A percentile compares a stretch with the other conserved stretches of the same genome.
Evolutionary conservation across 2,797 vertebrate species (phyloP).

Genomic region (Philypnodon macrostomus): DNA sequence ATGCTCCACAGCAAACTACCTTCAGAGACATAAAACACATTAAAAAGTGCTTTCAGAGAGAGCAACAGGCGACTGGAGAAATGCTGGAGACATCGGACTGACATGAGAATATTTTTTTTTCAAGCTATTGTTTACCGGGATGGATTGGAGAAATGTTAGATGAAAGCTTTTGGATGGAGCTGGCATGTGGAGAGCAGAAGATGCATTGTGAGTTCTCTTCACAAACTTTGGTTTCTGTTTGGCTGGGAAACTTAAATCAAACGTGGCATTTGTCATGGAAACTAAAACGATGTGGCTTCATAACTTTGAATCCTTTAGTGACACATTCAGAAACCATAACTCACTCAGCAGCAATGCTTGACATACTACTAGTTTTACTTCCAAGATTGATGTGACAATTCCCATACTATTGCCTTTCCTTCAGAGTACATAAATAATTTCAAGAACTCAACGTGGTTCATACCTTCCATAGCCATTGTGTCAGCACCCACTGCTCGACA

Average conservation of each 20-base stretch:
- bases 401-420: slow-evolving; percentile 7
- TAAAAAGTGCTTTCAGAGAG: slow-evolving; percentile 46
- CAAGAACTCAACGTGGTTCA: slow-evolving; percentile 28
- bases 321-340: slow-evolving; percentile 14
- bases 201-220: slow-evolving; percentile 19
- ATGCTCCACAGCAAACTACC: slow-evolving; percentile 62
- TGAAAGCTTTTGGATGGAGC: slow-evolving; percentile 34
- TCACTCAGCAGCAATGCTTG: slow-evolving; percentile 4
- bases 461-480: slow-evolving; percentile 41
- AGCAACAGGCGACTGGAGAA: slow-evolving; percentile 43
- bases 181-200: slow-evolving; percentile 24
- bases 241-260: slow-evolving; percentile 29
- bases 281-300: slow-evolving; percentile 23
- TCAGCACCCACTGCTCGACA: slow-evolving; percentile 43
- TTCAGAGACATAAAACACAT: slow-evolving; percentile 51
- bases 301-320: slow-evolving; percentile 13
- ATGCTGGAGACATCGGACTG: slow-evolving; percentile 34
- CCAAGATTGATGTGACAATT: slow-evolving; percentile 19
- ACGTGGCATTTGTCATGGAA: slow-evolving; percentile 33
- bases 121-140: slow-evolving; percentile 36
- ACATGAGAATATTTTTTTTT: slow-evolving; percentile 41
- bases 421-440: slow-evolving; percentile 32
- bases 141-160: slow-evolving; percentile 26
- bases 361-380: slow-evolving; percentile 17
- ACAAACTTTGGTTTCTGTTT: slow-evolving; percentile 23